Evolutionary conservation across 30 jellyfish, hydroid and myxozoan genomes (phyloP).

Genomic region (Turritopsis rubra): DNA sequence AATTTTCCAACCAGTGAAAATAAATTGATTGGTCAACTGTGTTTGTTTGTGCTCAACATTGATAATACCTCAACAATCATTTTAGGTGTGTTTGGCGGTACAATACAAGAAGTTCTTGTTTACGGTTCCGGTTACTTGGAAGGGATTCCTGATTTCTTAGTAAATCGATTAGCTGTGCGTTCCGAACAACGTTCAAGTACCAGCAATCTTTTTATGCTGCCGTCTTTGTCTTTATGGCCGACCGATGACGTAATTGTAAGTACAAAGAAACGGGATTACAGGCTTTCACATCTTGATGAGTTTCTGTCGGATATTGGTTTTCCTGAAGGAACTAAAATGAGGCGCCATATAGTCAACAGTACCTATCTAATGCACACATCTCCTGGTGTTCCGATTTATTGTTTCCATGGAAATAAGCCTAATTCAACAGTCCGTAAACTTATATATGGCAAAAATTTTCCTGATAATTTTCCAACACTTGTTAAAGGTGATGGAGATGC

Average conservation of each 20-base stretch:
- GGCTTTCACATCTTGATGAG: slow-evolving; percentile 29
- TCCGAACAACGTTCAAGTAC: slow-evolving; percentile 41
- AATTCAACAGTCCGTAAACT: slow-evolving; percentile 22
- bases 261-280: slow-evolving; percentile 25
- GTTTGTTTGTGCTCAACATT: neutral
- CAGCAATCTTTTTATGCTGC: slow-evolving; percentile 45
- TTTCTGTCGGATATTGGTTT: slow-evolving; percentile 42
- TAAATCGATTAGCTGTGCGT: slow-evolving; percentile 21
- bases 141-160: slow-evolving; percentile 22
- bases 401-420: slow-evolving; percentile 42
- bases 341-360: slow-evolving; percentile 10
- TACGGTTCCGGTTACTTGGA: slow-evolving; percentile 31
- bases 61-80: neutral
- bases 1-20: too few species aligned
- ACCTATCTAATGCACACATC: slow-evolving; percentile 21
- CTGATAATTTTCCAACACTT: slow-evolving; percentile 9
- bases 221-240: slow-evolving; percentile 22
- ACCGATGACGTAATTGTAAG: slow-evolving; percentile 32
- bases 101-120: slow-evolving; percentile 32
- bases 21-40: neutral
- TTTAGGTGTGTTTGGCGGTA: slow-evolving; percentile 46
- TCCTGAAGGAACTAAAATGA: slow-evolving; percentile 35
- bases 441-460: slow-evolving; percentile 24
- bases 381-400: slow-evolving; percentile 40
- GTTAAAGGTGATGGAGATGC: slow-evolving; percentile 43